Evolutionary conservation across 2,113 vertebrate species (phyloP).

Genomic region (Ageneiosus marmoratus): DNA sequence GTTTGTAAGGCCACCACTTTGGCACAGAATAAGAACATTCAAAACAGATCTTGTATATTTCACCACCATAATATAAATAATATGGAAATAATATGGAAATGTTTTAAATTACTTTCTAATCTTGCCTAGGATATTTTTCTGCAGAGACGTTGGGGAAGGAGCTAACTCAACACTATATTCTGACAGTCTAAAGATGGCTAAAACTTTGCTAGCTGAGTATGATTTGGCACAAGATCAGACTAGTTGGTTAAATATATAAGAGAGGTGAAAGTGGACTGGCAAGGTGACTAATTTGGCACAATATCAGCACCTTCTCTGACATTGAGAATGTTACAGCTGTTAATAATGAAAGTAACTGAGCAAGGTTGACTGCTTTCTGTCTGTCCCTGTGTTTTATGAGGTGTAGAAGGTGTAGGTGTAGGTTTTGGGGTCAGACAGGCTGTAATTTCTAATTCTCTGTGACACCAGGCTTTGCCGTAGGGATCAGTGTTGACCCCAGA

Average conservation of each 20-base stretch:
- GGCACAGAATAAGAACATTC: too few relatives aligned
- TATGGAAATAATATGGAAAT: too few relatives aligned
- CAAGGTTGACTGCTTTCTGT: background rate
- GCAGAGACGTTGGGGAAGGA: too few relatives aligned
- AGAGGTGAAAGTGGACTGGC: background rate
- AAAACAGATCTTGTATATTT: too few relatives aligned
- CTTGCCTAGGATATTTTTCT: too few relatives aligned
- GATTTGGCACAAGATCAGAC: background rate
- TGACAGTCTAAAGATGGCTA: too few relatives aligned
- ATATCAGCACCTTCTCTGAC: background rate
- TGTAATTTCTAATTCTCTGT: slow-evolving; percentile 4
- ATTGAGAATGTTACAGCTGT: background rate
- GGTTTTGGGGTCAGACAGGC: background rate
- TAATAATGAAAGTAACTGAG: background rate
- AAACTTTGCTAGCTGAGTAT: too few relatives aligned
- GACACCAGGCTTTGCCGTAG: slow-evolving; percentile 6
- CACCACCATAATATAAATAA: too few relatives aligned
- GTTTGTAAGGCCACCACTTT: too few relatives aligned
- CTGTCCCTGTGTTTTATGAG: background rate
- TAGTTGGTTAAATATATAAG: background rate
- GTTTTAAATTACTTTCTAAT: too few relatives aligned
- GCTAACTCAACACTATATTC: too few relatives aligned
- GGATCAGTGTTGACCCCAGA: slow-evolving; percentile 10
- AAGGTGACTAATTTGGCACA: background rate
- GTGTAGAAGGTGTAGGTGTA: background rate